A percentile compares a stretch with the other conserved stretches of the same genome.
These are phyloP conservation scores for Caenorhabditis becei DNA, from an alignment of 2,888 invertebrate species.

Conservation along the genomic window DNA sequence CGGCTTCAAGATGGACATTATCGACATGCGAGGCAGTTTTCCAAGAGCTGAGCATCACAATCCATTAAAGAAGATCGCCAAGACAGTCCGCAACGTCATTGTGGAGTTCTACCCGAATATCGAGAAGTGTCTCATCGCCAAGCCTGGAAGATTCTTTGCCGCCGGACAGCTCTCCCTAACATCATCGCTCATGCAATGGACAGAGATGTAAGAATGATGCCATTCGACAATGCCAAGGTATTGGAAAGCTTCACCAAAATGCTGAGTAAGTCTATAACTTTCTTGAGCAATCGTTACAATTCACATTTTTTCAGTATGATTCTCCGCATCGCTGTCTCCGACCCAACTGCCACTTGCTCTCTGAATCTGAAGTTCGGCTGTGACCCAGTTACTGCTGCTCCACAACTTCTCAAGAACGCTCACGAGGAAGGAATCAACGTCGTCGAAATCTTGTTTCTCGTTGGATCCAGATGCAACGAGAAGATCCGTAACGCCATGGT, in stretches of 20 bases:
- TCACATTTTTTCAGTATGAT: slow-evolving; percentile 88
- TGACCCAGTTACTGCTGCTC: slow-evolving; percentile 79
- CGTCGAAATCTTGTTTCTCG: slow-evolving; percentile 82
- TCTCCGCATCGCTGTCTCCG: slow-evolving; percentile 87
- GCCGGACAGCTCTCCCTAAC: too few species aligned
- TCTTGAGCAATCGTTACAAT: too few species aligned
- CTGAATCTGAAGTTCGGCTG: slow-evolving; percentile 82
- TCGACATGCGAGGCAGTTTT: slow-evolving; percentile 93
- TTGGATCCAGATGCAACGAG: slow-evolving; percentile 83
- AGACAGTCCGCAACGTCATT: slow-evolving; percentile 89
- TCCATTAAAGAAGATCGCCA: slow-evolving; percentile 88
- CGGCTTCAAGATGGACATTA: slow-evolving; percentile 88
- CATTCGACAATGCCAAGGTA: slow-evolving; percentile 80
- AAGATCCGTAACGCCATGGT: slow-evolving; percentile 90
- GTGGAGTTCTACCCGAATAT: slow-evolving; percentile 89
- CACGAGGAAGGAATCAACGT: slow-evolving; percentile 75
- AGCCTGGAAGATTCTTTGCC: slow-evolving; percentile 95
- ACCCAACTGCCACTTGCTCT: slow-evolving; percentile 91
- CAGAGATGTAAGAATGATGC: slow-evolving; percentile 75
- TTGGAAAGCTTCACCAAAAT: slow-evolving; percentile 69
- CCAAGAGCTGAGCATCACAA: slow-evolving; percentile 86
- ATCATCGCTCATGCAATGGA: slow-evolving; percentile 80
- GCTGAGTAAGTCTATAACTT: slow-evolving; percentile 78
- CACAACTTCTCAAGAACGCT: slow-evolving; percentile 74
- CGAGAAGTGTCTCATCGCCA: slow-evolving; percentile 90